Conservation (phyloP, 2,888 invertebrate genomes). For the Dasypolia templi region DNA sequence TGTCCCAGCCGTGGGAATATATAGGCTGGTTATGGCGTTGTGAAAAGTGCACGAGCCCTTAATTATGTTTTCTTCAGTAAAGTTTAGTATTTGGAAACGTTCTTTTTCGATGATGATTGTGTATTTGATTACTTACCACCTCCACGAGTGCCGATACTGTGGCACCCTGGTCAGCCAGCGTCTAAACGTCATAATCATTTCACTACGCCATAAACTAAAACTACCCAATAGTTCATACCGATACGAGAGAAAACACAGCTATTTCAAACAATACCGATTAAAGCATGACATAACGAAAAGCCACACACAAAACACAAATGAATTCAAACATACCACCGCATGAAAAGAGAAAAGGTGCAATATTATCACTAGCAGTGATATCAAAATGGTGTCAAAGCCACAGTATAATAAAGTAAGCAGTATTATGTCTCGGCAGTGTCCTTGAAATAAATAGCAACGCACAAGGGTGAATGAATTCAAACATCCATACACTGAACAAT, state of each 20-base stretch:
- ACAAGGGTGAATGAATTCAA: neutral
- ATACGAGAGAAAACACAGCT: neutral
- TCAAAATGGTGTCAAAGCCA: slow-evolving; percentile 32
- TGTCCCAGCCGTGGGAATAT: no score
- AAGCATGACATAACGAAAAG: slow-evolving; percentile 17
- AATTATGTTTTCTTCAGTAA: no score
- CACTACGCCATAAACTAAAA: neutral
- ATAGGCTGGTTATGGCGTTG: no score
- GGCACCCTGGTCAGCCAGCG: no score
- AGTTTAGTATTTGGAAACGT: no score
- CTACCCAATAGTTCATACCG: neutral
- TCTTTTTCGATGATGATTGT: no score
- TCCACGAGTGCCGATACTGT: neutral
- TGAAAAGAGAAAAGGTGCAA: slow-evolving; percentile 31
- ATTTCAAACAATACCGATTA: slow-evolving; percentile 16
- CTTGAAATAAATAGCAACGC: neutral
- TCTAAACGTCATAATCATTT: no score
- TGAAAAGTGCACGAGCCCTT: no score
- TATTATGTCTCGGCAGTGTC: neutral
- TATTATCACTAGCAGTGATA: slow-evolving; percentile 29
- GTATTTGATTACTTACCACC: no score
- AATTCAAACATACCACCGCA: slow-evolving; percentile 2
- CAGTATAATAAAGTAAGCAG: slow-evolving; percentile 1
- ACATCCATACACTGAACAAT: neutral
- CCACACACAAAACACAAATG: slow-evolving; percentile 33